Conservation (phyloP, 2,888 invertebrate species). For the Ephialtes manifestator region DNA sequence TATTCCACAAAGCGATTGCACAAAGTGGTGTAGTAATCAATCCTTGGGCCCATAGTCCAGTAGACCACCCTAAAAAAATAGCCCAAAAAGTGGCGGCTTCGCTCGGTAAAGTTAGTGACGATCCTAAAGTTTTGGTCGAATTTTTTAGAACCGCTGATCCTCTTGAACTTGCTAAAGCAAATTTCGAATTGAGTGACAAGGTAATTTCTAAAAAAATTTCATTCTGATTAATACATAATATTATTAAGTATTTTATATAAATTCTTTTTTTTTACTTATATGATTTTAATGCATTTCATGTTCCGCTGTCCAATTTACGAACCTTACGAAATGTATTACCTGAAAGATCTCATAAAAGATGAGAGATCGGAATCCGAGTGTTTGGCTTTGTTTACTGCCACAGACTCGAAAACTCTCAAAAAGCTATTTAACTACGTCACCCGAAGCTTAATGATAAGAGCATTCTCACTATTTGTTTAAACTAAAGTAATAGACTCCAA, state of each 20-base stretch:
- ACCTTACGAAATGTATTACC: too few species aligned
- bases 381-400: too few species aligned
- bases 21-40: conserved; percentile 79
- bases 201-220: conserved; percentile 59
- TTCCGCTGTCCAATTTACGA: too few species aligned
- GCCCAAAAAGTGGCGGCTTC: conserved; percentile 72
- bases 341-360: too few species aligned
- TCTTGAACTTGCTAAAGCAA: conserved; percentile 68
- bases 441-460: too few species aligned
- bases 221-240: background rate
- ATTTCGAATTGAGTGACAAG: conserved; percentile 56
- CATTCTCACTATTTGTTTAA: too few species aligned
- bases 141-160: conserved; percentile 76
- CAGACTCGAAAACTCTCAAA: too few species aligned
- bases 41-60: conserved; percentile 73
- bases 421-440: too few species aligned
- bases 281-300: too few species aligned
- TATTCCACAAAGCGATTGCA: conserved; percentile 81
- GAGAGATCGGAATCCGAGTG: too few species aligned
- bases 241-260: background rate
- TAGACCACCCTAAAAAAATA: conserved; percentile 53
- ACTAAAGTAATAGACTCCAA: too few species aligned
- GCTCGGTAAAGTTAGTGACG: conserved; percentile 74
- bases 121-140: conserved; percentile 76
- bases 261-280: too few species aligned